Conservation (phyloP, 2,113 vertebrate genomes). For the Guaruba guarouba region DNA sequence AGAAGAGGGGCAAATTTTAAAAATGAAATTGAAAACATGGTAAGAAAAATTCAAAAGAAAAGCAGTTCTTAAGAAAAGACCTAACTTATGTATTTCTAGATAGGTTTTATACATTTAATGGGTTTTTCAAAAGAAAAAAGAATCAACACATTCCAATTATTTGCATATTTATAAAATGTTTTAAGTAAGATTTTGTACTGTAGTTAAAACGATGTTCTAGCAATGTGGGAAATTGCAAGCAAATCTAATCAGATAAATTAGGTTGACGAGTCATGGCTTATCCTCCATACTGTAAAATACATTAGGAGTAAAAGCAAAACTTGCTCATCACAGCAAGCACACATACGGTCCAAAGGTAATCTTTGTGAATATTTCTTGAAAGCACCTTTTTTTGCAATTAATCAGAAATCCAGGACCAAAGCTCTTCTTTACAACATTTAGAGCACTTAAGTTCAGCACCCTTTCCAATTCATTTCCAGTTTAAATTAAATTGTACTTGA, state of each 20-base stretch:
- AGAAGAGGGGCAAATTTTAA: not conserved
- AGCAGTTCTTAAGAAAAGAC: not conserved
- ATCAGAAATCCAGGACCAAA: not conserved
- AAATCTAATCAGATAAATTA: not conserved
- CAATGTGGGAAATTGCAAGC: not conserved
- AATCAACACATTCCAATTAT: not conserved
- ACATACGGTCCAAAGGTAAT: fast-evolving
- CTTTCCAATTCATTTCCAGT: conserved; percentile 8
- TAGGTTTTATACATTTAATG: not conserved
- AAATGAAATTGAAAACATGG: not conserved
- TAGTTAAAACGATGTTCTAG: not conserved
- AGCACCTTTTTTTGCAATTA: not conserved
- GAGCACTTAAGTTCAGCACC: not conserved
- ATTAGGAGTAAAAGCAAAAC: not conserved
- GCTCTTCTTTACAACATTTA: not conserved
- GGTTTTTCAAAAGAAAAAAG: not conserved
- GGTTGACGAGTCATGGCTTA: not conserved
- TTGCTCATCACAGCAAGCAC: not conserved
- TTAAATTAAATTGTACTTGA: conserved; percentile 17
- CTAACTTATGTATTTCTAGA: not conserved
- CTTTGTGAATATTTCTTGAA: not conserved
- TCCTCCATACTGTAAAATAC: not conserved
- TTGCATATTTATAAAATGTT: not conserved
- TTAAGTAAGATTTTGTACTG: not conserved
- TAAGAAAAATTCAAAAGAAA: not conserved